Evolutionary conservation across 2,113 vertebrate species (phyloP).

Genomic region (Seriola aureovittata): DNA sequence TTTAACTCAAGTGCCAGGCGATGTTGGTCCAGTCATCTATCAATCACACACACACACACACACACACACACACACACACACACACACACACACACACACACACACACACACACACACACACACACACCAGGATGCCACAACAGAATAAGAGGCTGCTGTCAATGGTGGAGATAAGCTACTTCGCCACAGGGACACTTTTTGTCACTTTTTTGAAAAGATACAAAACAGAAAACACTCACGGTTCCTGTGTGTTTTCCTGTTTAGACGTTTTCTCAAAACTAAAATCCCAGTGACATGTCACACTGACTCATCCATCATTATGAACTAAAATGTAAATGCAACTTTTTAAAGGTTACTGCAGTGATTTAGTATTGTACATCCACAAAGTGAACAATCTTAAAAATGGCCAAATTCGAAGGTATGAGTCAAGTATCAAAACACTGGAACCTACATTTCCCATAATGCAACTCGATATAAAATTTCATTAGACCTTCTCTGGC

Average conservation of each 20-base stretch:
- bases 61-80: not conserved
- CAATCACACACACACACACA: not conserved
- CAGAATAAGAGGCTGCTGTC: conserved; percentile 38
- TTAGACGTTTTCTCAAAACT: not conserved
- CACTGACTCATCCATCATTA: not conserved
- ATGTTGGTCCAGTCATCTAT: not conserved
- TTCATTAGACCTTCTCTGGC: not conserved
- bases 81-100: too few species aligned
- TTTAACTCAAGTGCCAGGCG: conserved; percentile 43
- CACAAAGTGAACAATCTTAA: not conserved
- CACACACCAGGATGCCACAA: conserved; percentile 30
- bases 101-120: too few species aligned
- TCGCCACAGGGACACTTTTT: not conserved
- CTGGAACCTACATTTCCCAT: too few species aligned
- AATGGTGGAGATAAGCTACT: not conserved
- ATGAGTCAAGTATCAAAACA: too few species aligned
- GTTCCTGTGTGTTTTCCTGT: not conserved
- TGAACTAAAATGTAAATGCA: too few species aligned
- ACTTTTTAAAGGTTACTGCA: too few species aligned
- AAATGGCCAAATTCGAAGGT: too few species aligned
- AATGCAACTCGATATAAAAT: not conserved
- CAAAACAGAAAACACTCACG: not conserved
- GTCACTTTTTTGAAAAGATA: conserved; percentile 23
- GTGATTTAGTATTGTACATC: not conserved
- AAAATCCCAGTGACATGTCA: not conserved